Evolutionary conservation across 2,113 vertebrate genomes (phyloP).

Genomic region (human): GRCh38 chrX:109471001-109471500

Average conservation of each 20-base stretch:
- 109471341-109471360: slow-evolving; percentile 67
- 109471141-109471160: slow-evolving; percentile 36
- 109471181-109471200: slow-evolving; percentile 3
- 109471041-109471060: not conserved
- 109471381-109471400: slow-evolving; percentile 53
- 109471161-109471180: not conserved
- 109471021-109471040: not conserved
- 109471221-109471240: slow-evolving; percentile 51
- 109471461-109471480: slow-evolving; percentile 44
- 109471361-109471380: slow-evolving; percentile 34
- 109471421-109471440: slow-evolving; percentile 37
- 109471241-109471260: slow-evolving; percentile 17
- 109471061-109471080: slow-evolving; percentile 1
- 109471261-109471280: slow-evolving; percentile 53
- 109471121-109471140: slow-evolving; percentile 41
- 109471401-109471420: slow-evolving; percentile 25
- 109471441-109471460: not conserved
- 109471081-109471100: not conserved
- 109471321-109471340: slow-evolving; percentile 43
- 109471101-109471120: not conserved
- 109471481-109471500: slow-evolving; percentile 45
- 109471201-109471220: slow-evolving; percentile 18
- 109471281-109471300: slow-evolving; percentile 45
- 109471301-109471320: slow-evolving; percentile 42
- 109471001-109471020: slow-evolving; percentile 12